Conservation (phyloP, 2,888 invertebrate genomes). For the Lithosia quadra region DNA sequence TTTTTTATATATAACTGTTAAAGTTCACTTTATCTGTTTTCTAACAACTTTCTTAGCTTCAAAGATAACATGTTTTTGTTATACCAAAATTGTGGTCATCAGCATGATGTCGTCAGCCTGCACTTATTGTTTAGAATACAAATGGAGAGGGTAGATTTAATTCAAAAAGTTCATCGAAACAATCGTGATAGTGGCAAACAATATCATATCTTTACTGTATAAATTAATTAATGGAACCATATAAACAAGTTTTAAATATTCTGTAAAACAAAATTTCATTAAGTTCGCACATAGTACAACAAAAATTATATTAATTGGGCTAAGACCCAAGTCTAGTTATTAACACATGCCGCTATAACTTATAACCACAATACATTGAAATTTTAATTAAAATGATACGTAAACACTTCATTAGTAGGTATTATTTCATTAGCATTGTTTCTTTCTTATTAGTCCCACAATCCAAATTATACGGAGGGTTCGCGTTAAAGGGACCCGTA, state of each 20-base stretch:
- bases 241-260: too few species aligned
- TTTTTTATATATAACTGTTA: background rate
- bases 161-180: background rate
- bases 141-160: background rate
- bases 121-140: background rate
- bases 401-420: conserved; percentile 63
- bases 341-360: conserved; percentile 33
- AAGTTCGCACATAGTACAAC: background rate
- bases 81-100: background rate
- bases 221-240: too few species aligned
- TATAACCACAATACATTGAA: conserved; percentile 41
- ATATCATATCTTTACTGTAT: too few species aligned
- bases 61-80: background rate
- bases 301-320: conserved; percentile 7
- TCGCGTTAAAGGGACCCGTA: conserved; percentile 77
- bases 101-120: background rate
- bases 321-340: conserved; percentile 5
- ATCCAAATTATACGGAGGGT: conserved; percentile 80
- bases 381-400: conserved; percentile 55
- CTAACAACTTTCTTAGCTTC: too few species aligned
- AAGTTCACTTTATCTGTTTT: background rate
- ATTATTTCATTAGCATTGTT: conserved; percentile 77
- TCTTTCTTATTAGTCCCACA: conserved; percentile 76
- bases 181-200: background rate
- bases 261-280: background rate